Base-by-base conservation (phyloP, 2,888 invertebrate species). In the Drosophila neonasuta region DNA sequence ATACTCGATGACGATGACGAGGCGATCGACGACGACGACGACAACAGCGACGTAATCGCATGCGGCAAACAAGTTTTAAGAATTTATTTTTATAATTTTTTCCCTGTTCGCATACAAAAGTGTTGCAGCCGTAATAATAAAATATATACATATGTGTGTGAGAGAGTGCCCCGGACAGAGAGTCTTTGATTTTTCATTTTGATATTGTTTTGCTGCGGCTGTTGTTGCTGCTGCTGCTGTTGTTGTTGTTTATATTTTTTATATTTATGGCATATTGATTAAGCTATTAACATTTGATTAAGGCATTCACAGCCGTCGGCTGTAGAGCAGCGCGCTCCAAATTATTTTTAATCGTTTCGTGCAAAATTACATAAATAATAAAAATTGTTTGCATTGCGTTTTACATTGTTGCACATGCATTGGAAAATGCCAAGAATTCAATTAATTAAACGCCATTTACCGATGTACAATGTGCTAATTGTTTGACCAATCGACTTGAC, bases 251-350 rank as follows among this genome's bases (percentile, higher is more conserved):
- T 68, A 36, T 39, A 36, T 36, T 36, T 64, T 60, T 69, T 70
- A 74, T 81, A 86, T 84, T 86, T 82, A 84, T 86, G 81, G 86
- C 86, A 82, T 86, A 84, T 86, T 84, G 85, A 84, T 84, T 84
- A 82, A 84, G 86, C 85, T 80, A 84, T 84, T 84, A 86, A 79
- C 80, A 84, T 86, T 82, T 77, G 71, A 82, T 82, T 86, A 74
- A 84, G 71, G 86, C 84, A 82, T 80, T 79, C 76, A 76, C 79
- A 73, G 80, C 71, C 78, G 75, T 45, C 60, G 78, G 72, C 75
- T 72, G 69, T 72, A 73, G 70, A 67, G 74, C 78, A 73, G 70
- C 65, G 74, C 78, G 71, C 71, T 71, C 79, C 52, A 80, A 79
- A 74, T 78, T 68, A 74, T 76, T 71, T 77, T 62, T 76, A 76